A percentile compares a stretch with the other conserved stretches of the same genome.
Evolutionary conservation across 2,797 vertebrate species (phyloP).

Genomic region (Lepus oiostolus): DNA sequence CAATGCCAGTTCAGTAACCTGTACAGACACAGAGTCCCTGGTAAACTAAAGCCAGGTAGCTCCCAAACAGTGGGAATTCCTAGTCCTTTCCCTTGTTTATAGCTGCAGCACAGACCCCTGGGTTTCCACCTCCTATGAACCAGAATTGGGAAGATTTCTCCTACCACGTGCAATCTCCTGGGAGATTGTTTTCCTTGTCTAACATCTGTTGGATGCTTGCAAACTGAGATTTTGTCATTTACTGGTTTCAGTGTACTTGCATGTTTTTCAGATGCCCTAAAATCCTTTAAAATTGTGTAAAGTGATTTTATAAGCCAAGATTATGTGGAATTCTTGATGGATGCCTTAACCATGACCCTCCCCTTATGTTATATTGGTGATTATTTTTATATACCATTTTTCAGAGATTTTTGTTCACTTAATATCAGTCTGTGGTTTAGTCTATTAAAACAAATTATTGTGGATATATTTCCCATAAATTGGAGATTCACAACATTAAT

Average conservation of each 20-base stretch:
- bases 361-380: slow-evolving; percentile 76
- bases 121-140: slow-evolving; percentile 91
- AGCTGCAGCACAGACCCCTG: slow-evolving; percentile 92
- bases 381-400: slow-evolving; percentile 34
- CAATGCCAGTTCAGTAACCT: too few species aligned
- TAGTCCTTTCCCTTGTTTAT: too few species aligned
- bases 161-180: slow-evolving; percentile 70
- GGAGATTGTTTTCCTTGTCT: slow-evolving; percentile 85
- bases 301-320: slow-evolving; percentile 92
- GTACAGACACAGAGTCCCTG: too few species aligned
- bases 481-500: slow-evolving; percentile 39
- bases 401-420: slow-evolving; percentile 70
- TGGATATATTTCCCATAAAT: neutral
- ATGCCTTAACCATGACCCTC: slow-evolving; percentile 88
- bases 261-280: slow-evolving; percentile 81
- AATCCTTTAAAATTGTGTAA: slow-evolving; percentile 86
- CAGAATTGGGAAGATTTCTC: slow-evolving; percentile 85
- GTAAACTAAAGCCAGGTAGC: too few species aligned
- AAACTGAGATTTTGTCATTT: slow-evolving; percentile 85
- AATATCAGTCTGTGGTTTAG: slow-evolving; percentile 20
- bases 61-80: too few species aligned
- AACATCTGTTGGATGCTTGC: slow-evolving; percentile 83
- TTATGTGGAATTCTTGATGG: slow-evolving; percentile 88
- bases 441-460: slow-evolving; percentile 57
- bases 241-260: slow-evolving; percentile 84